Evolutionary conservation across 2,888 invertebrate genomes (phyloP), one percentile per base, ranked within the genome.

Genomic region (Trachelus troglodyta): DNA sequence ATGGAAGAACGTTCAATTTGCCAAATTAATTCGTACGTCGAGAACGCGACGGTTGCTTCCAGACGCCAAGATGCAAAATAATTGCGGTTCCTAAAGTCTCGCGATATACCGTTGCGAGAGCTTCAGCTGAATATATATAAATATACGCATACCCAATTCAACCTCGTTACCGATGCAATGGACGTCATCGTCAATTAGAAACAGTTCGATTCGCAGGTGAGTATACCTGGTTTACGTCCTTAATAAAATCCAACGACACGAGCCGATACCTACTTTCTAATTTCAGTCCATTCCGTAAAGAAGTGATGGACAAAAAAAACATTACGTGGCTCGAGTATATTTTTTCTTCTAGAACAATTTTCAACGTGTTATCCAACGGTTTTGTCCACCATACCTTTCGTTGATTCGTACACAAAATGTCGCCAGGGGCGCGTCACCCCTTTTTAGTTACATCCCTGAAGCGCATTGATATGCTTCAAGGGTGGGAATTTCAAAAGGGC

Each of bases 1-100:
- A 90, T 90, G 89, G 89, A 90, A 90, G 90, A 89, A 89, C 89
- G 87, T 88, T 89, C 90, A 90, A 91, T 91, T 90, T 89, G 87
- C 85, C 86, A 90, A 90, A 91, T 90, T 90, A 90, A 91, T 90
- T 83, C 89, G 82, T 82, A 56, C 23, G 56, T 1, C 56, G 12
- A 33, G 34, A 30, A 34, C 12, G 71, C 31, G 30, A 34, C 71
- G 31, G 71, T 23, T 71, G 71, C 71, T 33, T 34, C 71, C 12
- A 71, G 71, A 34, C 71, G 71, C 30, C 71, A 34, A 30, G 15
- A 23, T 56, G 56, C 56, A 23, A 56, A 56, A 56, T 56, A 56
- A 56, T 56, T 56, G 56, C 23, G 56, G 56, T 56, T 56, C 9
- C 56, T 23, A 56, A 56, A 56, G 56, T 56, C 56, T 56, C 9